These are phyloP conservation scores for Todus mexicanus DNA, from an alignment of 2,797 vertebrate species.

Conservation along the genomic window DNA sequence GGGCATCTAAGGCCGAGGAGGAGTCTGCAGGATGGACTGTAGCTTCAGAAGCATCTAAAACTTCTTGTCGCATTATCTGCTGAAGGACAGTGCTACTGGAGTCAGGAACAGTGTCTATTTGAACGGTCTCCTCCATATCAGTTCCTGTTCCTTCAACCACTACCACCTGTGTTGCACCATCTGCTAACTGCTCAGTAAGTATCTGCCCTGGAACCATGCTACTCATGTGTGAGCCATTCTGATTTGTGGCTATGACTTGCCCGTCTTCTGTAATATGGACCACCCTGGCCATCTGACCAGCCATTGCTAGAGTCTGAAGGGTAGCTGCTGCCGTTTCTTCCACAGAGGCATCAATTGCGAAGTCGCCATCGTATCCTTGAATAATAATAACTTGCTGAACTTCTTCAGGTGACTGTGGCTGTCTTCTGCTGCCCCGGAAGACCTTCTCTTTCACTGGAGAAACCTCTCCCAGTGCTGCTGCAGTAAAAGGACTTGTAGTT, in stretches of 20 bases:
- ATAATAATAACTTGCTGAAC: constrained; percentile 97
- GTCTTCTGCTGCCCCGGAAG: constrained; percentile 44
- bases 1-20: constrained; percentile 87
- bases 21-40: constrained; percentile 75
- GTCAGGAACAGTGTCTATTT: constrained; percentile 40
- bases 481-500: constrained; percentile 78
- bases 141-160: constrained; percentile 81
- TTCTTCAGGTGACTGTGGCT: constrained; percentile 67
- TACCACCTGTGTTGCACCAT: constrained; percentile 85
- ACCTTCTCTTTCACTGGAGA: constrained; percentile 64
- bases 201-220: constrained; percentile 70
- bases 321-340: constrained; percentile 94
- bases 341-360: constrained; percentile 85
- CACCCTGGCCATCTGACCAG: constrained; percentile 90
- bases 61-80: constrained; percentile 73
- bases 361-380: constrained; percentile 85
- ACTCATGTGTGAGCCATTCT: constrained; percentile 70
- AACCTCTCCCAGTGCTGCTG: constrained; percentile 69
- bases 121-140: constrained; percentile 50
- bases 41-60: constrained; percentile 64
- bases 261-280: constrained; percentile 95
- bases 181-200: constrained; percentile 69
- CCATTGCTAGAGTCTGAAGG: constrained; percentile 93
- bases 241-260: constrained; percentile 86
- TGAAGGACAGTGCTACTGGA: constrained; percentile 59